Conservation (phyloP, 1,140 invertebrate species). For the Oreohelix idahoensis region DNA sequence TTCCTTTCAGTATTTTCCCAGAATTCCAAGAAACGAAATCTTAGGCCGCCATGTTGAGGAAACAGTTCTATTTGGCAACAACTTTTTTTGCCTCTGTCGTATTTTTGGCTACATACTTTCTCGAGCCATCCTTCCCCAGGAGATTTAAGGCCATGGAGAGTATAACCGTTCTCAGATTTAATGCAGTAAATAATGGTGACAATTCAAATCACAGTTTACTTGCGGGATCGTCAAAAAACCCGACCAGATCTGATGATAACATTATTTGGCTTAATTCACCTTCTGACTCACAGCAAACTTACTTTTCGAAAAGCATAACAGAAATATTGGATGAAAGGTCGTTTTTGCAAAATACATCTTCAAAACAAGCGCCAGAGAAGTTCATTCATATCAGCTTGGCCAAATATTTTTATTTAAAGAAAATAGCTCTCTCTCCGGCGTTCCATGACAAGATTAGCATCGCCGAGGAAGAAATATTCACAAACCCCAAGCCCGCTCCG, state of each 20-base stretch:
- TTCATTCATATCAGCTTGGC: neutral
- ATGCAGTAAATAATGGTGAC: no score
- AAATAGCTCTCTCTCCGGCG: neutral
- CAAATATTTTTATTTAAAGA: conserved; percentile 10
- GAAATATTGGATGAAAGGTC: neutral
- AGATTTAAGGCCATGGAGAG: neutral
- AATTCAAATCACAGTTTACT: no score
- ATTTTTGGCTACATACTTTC: neutral
- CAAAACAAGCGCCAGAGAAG: neutral
- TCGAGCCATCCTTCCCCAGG: neutral
- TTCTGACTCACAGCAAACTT: neutral
- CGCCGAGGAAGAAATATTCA: neutral
- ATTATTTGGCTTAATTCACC: neutral
- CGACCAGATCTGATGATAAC: neutral
- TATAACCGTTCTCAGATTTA: neutral
- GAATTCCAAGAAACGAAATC: neutral
- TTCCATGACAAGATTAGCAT: neutral
- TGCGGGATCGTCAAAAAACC: neutral
- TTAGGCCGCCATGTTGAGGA: neutral
- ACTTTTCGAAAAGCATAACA: neutral
- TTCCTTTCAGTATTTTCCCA: neutral
- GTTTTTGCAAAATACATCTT: neutral
- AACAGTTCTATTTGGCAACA: neutral
- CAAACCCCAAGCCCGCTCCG: neutral
- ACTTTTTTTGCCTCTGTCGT: neutral